phyloP scores from a whole-genome alignment of 2,113 vertebrate species.

The Myotis yumanensis region DNA sequence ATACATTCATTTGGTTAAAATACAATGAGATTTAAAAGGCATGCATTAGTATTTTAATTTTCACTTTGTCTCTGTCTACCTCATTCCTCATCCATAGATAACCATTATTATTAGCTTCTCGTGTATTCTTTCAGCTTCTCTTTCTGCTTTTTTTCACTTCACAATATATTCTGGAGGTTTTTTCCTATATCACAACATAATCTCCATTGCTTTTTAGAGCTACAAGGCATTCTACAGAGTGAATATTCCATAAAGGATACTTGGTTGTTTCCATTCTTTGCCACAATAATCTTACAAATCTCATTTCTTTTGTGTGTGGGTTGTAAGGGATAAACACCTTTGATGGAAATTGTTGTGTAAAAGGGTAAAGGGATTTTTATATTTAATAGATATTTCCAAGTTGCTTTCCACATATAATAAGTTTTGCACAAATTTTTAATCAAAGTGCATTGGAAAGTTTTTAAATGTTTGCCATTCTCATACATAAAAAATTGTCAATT shows the following conservation, averaged over 20 bases:
- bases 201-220: not conserved
- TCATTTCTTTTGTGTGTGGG: not conserved
- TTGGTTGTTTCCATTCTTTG: not conserved
- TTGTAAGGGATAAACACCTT: not conserved
- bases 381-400: not conserved
- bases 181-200: not conserved
- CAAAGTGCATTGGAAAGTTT: not conserved
- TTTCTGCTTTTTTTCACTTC: not conserved
- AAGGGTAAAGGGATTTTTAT: not conserved
- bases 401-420: not conserved
- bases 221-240: not conserved
- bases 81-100: not conserved
- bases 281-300: not conserved
- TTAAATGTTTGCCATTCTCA: not conserved
- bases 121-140: not conserved
- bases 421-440: not conserved
- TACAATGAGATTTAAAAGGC: not conserved
- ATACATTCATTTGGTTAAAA: not conserved
- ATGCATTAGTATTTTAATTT: not conserved
- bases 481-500: not conserved
- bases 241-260: not conserved
- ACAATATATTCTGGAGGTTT: not conserved
- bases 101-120: not conserved
- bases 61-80: not conserved
- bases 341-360: not conserved